Conservation (phyloP, 92 coral and sea anemone species). For the Palythoa caribaeorum region DNA sequence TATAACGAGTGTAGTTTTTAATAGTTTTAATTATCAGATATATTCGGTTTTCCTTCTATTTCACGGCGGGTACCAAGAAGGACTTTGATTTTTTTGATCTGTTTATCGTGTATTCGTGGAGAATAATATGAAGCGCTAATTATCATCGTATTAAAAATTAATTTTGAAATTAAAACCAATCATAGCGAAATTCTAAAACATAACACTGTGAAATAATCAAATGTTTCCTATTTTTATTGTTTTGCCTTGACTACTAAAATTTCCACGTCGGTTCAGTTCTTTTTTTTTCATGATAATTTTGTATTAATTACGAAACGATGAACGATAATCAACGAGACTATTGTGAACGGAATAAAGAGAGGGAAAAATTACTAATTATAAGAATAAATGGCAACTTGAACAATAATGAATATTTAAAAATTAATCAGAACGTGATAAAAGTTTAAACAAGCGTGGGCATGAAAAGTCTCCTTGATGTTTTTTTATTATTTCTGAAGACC, state of each 20-base stretch:
- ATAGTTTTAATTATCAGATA: not conserved
- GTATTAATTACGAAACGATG: not conserved
- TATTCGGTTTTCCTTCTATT: not conserved
- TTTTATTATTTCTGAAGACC: no score
- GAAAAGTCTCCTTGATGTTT: not conserved
- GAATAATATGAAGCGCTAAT: not conserved
- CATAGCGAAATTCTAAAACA: not conserved
- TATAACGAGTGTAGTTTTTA: not conserved
- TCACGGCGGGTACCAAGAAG: not conserved
- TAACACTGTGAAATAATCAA: not conserved
- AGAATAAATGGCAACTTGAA: not conserved
- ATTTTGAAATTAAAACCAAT: not conserved
- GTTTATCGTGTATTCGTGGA: not conserved
- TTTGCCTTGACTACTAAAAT: not conserved
- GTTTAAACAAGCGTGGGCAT: slow-evolving; percentile 25
- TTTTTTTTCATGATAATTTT: not conserved
- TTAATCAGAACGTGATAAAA: not conserved
- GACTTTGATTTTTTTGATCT: not conserved
- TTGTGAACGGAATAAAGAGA: not conserved
- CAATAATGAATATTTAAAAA: not conserved
- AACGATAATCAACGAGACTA: no score
- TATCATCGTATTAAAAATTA: not conserved
- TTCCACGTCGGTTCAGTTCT: not conserved
- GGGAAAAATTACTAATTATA: not conserved
- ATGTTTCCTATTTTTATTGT: not conserved